Base-by-base conservation (phyloP, 2,797 vertebrate species). In the Vespertilio murinus region DNA sequence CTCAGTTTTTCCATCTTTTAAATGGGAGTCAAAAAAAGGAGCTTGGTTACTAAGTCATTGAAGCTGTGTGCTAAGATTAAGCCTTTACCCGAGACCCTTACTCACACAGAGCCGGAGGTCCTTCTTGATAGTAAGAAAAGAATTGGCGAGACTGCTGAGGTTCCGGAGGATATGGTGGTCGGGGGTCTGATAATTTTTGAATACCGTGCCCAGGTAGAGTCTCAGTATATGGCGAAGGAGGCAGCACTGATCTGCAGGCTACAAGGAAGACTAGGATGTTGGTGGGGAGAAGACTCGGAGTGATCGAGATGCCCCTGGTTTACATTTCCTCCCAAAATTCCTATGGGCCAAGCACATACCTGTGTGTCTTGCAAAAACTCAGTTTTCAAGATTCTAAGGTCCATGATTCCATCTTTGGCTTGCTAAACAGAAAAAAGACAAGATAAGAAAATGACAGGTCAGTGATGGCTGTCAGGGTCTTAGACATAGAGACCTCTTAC, bases 21-120 rank as follows among this genome's bases (percentile, higher is more conserved):
- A 84, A 73, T 20, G 18, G 40, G 8, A 12, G 1, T 30, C 54
- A 35, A 52, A 54, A 52, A 54, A 77, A 86, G 56, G 56, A 81
- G 14, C 35, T n/a, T 45, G 10, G 40, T 22, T 38, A 67, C 80
- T 87, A 64, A 73, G 11, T 33, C 70, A 42, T 10, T 35, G 17
- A 85, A 25, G 54, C 35, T 83, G 8, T 16, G 22, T 47, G 47
- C 71, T 64, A 11, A 10, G 8, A 67, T 73, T 33, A 5, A 49
- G 47, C 8, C 8, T 74, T 81, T 54, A 82, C 52, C 80, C 71
- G 69, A 61, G n/a, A 74, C 35, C 13, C 47, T 59, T 74, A 96
- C 97, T 98, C 95, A 98, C 98, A 95, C 97, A 98, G 67, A 97
- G 69, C 13, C 64, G 81, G 30, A 97, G 95, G 25, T 96, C 92